Evolutionary conservation across 2,797 vertebrate genomes (phyloP).

Genomic region (Botia kubotai): DNA sequence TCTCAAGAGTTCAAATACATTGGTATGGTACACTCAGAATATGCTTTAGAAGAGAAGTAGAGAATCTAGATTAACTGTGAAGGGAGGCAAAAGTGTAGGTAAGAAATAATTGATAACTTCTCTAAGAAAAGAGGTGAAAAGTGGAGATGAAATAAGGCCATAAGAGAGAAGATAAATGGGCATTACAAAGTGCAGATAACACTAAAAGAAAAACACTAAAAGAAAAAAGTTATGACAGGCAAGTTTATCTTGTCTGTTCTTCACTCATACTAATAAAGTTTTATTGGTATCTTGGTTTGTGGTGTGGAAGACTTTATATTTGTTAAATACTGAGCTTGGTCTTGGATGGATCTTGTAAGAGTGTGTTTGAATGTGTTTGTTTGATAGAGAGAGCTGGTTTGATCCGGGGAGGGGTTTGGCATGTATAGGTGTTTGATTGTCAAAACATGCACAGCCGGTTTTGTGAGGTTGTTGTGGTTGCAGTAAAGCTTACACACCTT

Average conservation of each 20-base stretch:
- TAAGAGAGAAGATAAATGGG: not conserved
- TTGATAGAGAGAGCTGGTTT: not conserved
- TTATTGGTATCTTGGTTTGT: not conserved
- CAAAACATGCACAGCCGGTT: conserved; percentile 70
- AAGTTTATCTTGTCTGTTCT: not conserved
- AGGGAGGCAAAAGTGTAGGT: not conserved
- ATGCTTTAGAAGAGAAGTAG: not conserved
- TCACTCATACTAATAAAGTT: not conserved
- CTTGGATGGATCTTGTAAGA: not conserved
- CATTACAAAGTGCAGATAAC: not conserved
- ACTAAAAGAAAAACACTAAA: conserved; percentile 17
- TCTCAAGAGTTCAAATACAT: not conserved
- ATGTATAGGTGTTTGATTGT: conserved; percentile 41
- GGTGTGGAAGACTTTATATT: not conserved
- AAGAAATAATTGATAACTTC: conserved; percentile 30
- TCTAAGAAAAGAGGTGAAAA: not conserved
- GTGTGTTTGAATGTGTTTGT: conserved; percentile 31
- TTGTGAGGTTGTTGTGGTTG: conserved; percentile 60
- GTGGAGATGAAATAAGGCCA: not conserved
- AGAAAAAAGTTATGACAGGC: not conserved
- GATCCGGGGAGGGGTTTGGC: conserved; percentile 1
- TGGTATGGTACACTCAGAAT: not conserved
- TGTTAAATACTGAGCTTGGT: not conserved
- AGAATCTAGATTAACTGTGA: conserved; percentile 11
- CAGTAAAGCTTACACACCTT: conserved; percentile 65